phyloP scores from a whole-genome alignment of 2,888 invertebrate species.

The Plutella xylostella region DNA sequence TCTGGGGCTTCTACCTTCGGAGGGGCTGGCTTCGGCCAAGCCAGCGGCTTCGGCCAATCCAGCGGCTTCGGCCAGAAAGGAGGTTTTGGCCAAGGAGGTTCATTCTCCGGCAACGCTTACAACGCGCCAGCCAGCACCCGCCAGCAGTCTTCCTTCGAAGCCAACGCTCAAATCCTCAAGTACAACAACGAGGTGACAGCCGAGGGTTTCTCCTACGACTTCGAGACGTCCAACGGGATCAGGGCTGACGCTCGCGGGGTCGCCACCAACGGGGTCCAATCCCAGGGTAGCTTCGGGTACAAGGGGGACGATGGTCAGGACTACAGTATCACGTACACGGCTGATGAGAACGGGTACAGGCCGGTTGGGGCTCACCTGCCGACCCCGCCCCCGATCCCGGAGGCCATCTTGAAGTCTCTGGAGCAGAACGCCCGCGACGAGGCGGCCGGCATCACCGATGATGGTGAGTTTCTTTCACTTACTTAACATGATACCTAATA shows the following conservation, averaged over 20 bases:
- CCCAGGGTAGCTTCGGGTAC: conserved; percentile 60
- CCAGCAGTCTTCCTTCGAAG: conserved; percentile 37
- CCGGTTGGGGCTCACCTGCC: conserved; percentile 60
- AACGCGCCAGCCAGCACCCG: conserved; percentile 21
- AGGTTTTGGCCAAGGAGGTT: conserved; percentile 16
- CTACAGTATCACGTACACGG: conserved; percentile 61
- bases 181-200: conserved; percentile 55
- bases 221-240: conserved; percentile 62
- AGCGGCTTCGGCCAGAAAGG: conserved; percentile 19
- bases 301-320: conserved; percentile 64
- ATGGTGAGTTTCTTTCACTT: conserved; percentile 49
- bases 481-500: no score
- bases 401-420: conserved; percentile 56
- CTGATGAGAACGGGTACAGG: conserved; percentile 61
- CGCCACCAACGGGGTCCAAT: conserved; percentile 59
- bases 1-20: conserved; percentile 29
- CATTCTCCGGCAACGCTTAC: conserved; percentile 29
- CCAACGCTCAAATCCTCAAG: conserved; percentile 49
- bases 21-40: conserved; percentile 1
- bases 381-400: conserved; percentile 61
- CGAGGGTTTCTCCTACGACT: conserved; percentile 58
- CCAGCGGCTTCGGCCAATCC: neutral
- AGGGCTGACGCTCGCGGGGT: conserved; percentile 58
- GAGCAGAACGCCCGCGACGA: conserved; percentile 64
- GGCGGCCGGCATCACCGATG: conserved; percentile 59